Base-by-base conservation (phyloP, 1,140 invertebrate genomes). In the Archegozetes longisetosus region DNA sequence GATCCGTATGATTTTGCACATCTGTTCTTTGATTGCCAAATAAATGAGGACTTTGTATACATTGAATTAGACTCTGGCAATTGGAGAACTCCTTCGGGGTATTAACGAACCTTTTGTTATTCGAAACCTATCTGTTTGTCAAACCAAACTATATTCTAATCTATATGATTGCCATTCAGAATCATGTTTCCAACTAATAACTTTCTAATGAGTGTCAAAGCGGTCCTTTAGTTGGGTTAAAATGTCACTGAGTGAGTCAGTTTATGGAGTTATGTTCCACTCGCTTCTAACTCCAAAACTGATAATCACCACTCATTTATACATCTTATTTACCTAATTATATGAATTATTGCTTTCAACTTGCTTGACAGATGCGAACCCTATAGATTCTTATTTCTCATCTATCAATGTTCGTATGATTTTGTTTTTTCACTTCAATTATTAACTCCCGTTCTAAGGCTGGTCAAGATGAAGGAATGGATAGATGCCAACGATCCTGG, bases 391-490 rank as follows among this genome's bases (percentile, higher is more conserved):
- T n/a, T n/a, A n/a, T n/a, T n/a, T n/a, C n/a, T n/a, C n/a, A n/a
- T n/a, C n/a, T n/a, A n/a, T n/a, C n/a, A n/a, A n/a, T n/a, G n/a
- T n/a, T n/a, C n/a, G n/a, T 29, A 55, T 25, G n/a, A 26, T 55
- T 52, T 52, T 6, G 17, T 57, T 48, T 48, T 53, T 29, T 57
- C 3, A 57, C 23, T 13, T 53, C 22, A 53, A 23, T 50, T 48
- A 48, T 53, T 13, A 46, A 20, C n/a, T 69, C 53, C n/a, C n/a
- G n/a, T n/a, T n/a, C n/a, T n/a, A 67, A 95, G 90, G 89, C 79
- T 99, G 68, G 78, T 85, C 13, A 97, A 98, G 76, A 90, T 99
- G 65, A 99, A 99, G 71, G 92, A 96, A 74, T 98, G 93, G 93
- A 85, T 99, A 62, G 94, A 99, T 72, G 86, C 87, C 66, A 85